Evolutionary conservation across 2,888 invertebrate species (phyloP), one percentile per base, ranked within the genome.

Genomic region (Arenicola marina): DNA sequence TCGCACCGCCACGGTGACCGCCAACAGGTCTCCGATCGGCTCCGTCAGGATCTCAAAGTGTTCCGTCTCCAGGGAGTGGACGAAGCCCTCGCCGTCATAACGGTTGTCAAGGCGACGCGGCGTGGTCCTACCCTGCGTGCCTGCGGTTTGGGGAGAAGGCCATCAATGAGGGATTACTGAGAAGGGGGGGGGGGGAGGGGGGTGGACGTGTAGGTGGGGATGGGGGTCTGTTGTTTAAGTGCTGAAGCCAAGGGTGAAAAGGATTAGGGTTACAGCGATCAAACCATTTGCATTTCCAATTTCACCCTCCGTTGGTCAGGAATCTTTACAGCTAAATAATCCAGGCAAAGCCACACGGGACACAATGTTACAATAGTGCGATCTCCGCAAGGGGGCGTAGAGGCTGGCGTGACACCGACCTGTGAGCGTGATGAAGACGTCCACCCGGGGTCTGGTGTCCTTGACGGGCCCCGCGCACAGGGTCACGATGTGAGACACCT

Each of bases 341-440:
- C n/a, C n/a, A n/a, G n/a, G n/a, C n/a, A n/a, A n/a, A n/a, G n/a
- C n/a, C n/a, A n/a, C n/a, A n/a, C n/a, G n/a, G n/a, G n/a, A n/a
- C n/a, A n/a, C n/a, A n/a, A n/a, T n/a, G n/a, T n/a, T n/a, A n/a
- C n/a, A n/a, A n/a, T n/a, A n/a, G n/a, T n/a, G n/a, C n/a, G n/a
- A n/a, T n/a, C n/a, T n/a, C n/a, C n/a, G n/a, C n/a, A n/a, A n/a
- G n/a, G n/a, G n/a, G n/a, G n/a, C n/a, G n/a, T n/a, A n/a, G n/a
- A n/a, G n/a, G n/a, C n/a, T n/a, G n/a, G n/a, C n/a, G n/a, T n/a
- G n/a, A n/a, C n/a, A 21, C 51, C 54, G 26, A 70, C 71, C 71
- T 51, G 68, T 70, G 11, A 71, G 61, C 2, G 68, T 67, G 31
- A 71, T 59, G 62, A 63, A 71, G 28, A 71, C 68, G 32, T 70